Conservation (phyloP, 2,888 invertebrate species). For the Endotricha flammealis region DNA sequence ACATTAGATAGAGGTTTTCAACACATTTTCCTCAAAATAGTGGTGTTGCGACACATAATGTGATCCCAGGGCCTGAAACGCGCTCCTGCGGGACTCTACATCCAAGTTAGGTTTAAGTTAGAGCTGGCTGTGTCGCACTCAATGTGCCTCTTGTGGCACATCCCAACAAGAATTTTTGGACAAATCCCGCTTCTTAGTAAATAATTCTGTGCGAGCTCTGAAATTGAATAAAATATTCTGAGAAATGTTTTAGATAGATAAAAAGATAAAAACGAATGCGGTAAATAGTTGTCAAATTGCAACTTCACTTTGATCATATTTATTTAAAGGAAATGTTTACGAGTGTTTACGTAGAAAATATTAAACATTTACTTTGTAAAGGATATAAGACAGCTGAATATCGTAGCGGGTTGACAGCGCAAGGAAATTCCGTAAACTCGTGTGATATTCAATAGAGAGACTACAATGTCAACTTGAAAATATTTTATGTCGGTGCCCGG, state of each 20-base stretch:
- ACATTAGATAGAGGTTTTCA: slow-evolving; percentile 1
- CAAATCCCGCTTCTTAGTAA: slow-evolving; percentile 30
- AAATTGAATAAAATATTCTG: slow-evolving; percentile 13
- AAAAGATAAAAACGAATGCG: slow-evolving; percentile 1
- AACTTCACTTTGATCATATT: too few species aligned
- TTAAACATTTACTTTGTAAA: slow-evolving; percentile 2
- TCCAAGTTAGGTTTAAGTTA: slow-evolving; percentile 63
- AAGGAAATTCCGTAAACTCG: slow-evolving; percentile 23
- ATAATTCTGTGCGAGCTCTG: slow-evolving; percentile 22
- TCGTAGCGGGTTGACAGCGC: slow-evolving; percentile 10
- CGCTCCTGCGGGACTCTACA: slow-evolving; percentile 48
- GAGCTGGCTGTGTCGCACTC: slow-evolving; percentile 43
- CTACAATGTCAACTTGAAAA: slow-evolving; percentile 57
- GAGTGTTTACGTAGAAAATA: background rate
- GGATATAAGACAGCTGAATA: slow-evolving; percentile 7
- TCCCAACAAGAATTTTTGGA: slow-evolving; percentile 40
- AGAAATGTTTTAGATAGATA: slow-evolving; percentile 3
- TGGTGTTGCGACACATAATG: slow-evolving; percentile 43
- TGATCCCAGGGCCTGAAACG: slow-evolving; percentile 43
- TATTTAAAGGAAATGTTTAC: too few species aligned
- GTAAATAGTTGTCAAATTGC: background rate
- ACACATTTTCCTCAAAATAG: slow-evolving; percentile 30
- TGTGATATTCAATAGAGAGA: slow-evolving; percentile 46
- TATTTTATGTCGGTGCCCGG: slow-evolving; percentile 53
- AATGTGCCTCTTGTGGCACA: slow-evolving; percentile 55